phyloP scores from a whole-genome alignment of 2,888 invertebrate genomes.

The Apamea epomidion region DNA sequence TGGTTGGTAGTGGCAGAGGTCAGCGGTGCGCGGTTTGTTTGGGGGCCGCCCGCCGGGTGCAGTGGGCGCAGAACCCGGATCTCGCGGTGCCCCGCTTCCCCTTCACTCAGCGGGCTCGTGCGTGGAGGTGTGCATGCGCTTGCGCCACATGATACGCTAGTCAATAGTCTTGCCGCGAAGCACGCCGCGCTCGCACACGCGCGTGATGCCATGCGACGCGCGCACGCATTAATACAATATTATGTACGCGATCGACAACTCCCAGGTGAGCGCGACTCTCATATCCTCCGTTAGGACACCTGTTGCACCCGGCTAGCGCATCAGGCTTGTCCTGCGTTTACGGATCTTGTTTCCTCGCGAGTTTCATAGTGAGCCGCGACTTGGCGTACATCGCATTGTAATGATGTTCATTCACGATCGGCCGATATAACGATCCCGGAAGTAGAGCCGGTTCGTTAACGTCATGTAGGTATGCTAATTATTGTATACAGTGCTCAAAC shows the following conservation, averaged over 20 bases:
- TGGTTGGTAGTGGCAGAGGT: conserved; percentile 80
- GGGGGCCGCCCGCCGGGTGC: conserved; percentile 85
- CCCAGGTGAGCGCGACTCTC: conserved; percentile 87
- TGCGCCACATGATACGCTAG: conserved; percentile 71
- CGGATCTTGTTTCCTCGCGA: conserved; percentile 71
- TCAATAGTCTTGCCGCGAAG: conserved; percentile 85
- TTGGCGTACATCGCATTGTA: conserved; percentile 79
- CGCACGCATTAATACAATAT: conserved; percentile 82
- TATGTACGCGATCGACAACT: conserved; percentile 89
- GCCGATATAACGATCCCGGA: conserved; percentile 88
- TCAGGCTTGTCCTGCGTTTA: conserved; percentile 64
- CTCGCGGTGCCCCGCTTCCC: conserved; percentile 88
- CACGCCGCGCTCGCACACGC: conserved; percentile 81
- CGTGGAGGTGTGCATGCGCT: conserved; percentile 82
- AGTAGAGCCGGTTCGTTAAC: conserved; percentile 88
- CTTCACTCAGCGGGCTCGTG: conserved; percentile 87
- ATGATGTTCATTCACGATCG: conserved; percentile 85
- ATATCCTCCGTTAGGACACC: conserved; percentile 69
- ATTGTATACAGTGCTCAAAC: conserved; percentile 81
- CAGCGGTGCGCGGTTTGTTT: conserved; percentile 79
- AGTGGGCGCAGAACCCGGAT: conserved; percentile 90
- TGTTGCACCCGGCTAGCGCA: conserved; percentile 60
- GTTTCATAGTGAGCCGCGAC: conserved; percentile 74
- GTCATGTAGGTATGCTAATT: conserved; percentile 88
- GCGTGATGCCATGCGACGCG: conserved; percentile 81